phyloP scores from a whole-genome alignment of 1,140 invertebrate genomes.

The Muscidifurax raptorellus region DNA sequence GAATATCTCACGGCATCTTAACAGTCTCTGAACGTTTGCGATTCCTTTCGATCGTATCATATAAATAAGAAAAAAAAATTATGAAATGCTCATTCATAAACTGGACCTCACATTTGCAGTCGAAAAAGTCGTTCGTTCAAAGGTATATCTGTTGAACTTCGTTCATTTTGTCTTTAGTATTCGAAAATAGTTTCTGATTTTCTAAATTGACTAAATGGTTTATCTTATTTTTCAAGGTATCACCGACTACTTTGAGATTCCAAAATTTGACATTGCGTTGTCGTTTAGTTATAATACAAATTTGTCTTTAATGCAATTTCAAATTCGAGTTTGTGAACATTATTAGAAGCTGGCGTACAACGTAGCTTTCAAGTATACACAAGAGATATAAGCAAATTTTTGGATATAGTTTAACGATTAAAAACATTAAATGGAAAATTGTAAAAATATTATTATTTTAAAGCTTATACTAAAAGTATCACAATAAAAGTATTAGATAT shows the following conservation, averaged over 20 bases:
- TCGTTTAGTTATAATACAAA: background rate
- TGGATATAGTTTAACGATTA: conserved; percentile 5
- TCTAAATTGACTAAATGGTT: conserved; percentile 45
- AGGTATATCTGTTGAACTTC: background rate
- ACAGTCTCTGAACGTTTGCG: background rate
- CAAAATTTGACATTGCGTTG: conserved; percentile 44
- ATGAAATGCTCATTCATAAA: background rate
- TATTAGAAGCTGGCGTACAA: background rate
- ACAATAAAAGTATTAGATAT: conserved; percentile 25
- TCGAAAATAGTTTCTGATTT: conserved; percentile 38
- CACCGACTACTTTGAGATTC: conserved; percentile 15
- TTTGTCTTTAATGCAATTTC: background rate
- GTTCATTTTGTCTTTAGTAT: conserved; percentile 24
- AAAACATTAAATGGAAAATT: conserved; percentile 23
- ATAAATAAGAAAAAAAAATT: conserved; percentile 23
- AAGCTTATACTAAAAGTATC: conserved; percentile 35
- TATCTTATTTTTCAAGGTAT: conserved; percentile 4
- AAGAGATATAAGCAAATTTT: conserved; percentile 13
- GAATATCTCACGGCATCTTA: background rate
- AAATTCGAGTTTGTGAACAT: conserved; percentile 2
- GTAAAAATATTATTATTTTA: conserved; percentile 18
- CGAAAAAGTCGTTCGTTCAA: conserved; percentile 8
- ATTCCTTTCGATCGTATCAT: conserved; percentile 8
- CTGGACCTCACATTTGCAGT: background rate
- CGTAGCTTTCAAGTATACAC: background rate